Conservation (phyloP, 2,888 invertebrate species). For the Cacoxenus indagator region DNA sequence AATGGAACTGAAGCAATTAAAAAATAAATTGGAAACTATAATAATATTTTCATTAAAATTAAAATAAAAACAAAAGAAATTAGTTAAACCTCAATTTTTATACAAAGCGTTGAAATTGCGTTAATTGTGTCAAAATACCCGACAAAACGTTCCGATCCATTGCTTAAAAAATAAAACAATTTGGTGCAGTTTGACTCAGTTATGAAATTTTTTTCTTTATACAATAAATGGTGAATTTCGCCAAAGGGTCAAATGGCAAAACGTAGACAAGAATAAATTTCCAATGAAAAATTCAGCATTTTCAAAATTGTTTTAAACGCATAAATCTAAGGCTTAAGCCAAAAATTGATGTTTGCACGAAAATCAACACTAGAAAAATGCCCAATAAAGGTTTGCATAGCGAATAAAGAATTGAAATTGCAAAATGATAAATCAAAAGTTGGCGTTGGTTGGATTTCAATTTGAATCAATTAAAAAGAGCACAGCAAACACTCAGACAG, state of each 20-base stretch:
- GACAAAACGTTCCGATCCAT: too few relatives aligned
- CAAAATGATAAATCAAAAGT: slow-evolving; percentile 50
- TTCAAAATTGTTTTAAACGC: neutral
- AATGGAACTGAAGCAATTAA: too few relatives aligned
- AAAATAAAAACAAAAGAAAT: too few relatives aligned
- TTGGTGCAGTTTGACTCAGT: too few relatives aligned
- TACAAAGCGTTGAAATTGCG: too few relatives aligned
- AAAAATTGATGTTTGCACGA: slow-evolving; percentile 24
- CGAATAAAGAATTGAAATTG: slow-evolving; percentile 57
- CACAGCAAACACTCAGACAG: neutral
- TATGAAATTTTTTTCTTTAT: neutral
- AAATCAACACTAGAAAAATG: slow-evolving; percentile 44
- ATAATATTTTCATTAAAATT: too few relatives aligned
- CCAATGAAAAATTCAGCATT: neutral
- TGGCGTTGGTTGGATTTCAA: slow-evolving; percentile 47
- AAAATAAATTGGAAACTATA: too few relatives aligned
- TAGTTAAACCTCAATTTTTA: too few relatives aligned
- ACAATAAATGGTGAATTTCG: neutral
- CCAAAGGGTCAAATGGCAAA: neutral
- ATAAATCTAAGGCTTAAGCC: neutral
- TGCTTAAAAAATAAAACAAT: neutral
- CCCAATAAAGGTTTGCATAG: neutral
- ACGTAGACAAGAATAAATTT: neutral
- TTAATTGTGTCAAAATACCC: too few relatives aligned
- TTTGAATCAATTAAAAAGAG: slow-evolving; percentile 52